Conservation (phyloP, 2,113 vertebrate species). For the Heterotis niloticus region DNA sequence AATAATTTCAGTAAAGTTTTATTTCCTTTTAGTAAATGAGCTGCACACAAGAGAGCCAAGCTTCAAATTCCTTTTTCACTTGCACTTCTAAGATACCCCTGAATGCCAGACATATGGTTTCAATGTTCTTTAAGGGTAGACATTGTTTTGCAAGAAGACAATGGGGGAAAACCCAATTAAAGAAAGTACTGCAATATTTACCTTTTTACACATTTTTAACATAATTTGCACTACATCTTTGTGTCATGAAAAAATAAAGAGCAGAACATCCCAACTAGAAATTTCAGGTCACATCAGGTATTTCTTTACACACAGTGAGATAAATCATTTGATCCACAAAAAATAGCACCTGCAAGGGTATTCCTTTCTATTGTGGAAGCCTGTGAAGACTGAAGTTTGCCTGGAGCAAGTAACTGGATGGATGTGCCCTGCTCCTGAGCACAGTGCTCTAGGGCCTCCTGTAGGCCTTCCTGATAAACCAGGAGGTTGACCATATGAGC, state of each 20-base stretch:
- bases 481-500: constrained; percentile 82
- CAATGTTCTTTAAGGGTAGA: background rate
- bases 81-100: background rate
- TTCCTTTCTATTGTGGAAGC: constrained; percentile 70
- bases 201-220: background rate
- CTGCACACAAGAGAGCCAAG: background rate
- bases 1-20: background rate
- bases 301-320: background rate
- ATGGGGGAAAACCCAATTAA: background rate
- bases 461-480: constrained; percentile 67
- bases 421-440: constrained; percentile 44
- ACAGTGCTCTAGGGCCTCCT: constrained; percentile 51
- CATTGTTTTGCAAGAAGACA: background rate
- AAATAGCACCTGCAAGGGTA: constrained; percentile 71
- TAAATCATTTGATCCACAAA: background rate
- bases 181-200: background rate
- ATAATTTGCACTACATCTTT: background rate
- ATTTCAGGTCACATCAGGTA: background rate
- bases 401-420: constrained; percentile 36
- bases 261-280: background rate
- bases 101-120: background rate
- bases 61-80: background rate
- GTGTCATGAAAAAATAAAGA: background rate
- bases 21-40: constrained; percentile 4
- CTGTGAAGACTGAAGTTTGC: constrained; percentile 35